phyloP scores from a whole-genome alignment of 2,113 vertebrate genomes.

The Acrocephalus arundinaceus region DNA sequence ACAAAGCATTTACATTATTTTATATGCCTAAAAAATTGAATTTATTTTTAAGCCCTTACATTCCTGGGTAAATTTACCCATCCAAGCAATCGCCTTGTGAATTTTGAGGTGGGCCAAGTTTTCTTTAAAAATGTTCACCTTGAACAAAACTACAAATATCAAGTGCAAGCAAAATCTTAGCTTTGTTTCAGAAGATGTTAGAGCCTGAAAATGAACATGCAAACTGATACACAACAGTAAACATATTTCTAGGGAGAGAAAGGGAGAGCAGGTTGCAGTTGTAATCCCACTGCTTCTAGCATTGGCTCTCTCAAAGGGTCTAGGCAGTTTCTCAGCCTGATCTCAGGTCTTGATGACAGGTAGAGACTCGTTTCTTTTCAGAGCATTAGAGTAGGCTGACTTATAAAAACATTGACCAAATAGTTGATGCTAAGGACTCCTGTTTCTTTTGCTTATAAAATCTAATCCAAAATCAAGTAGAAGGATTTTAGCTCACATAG shows the following conservation, averaged over 20 bases:
- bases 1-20: not conserved
- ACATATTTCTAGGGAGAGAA: not conserved
- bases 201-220: not conserved
- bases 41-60: not conserved
- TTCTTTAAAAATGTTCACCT: not conserved
- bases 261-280: accelerated
- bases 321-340: not conserved
- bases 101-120: not conserved
- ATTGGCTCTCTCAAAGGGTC: not conserved
- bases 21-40: not conserved
- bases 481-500: not conserved
- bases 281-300: accelerated
- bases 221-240: not conserved
- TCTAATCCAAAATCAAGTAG: not conserved
- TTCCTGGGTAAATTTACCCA: not conserved
- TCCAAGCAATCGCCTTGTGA: accelerated
- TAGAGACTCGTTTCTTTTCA: accelerated
- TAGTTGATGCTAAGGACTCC: not conserved
- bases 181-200: not conserved
- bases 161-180: not conserved
- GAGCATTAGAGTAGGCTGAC: not conserved
- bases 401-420: not conserved
- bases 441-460: not conserved
- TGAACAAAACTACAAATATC: not conserved
- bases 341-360: not conserved